These are phyloP conservation scores for Dicrostonyx torquatus DNA, from an alignment of 2,797 vertebrate genomes.

Conservation along the genomic window DNA sequence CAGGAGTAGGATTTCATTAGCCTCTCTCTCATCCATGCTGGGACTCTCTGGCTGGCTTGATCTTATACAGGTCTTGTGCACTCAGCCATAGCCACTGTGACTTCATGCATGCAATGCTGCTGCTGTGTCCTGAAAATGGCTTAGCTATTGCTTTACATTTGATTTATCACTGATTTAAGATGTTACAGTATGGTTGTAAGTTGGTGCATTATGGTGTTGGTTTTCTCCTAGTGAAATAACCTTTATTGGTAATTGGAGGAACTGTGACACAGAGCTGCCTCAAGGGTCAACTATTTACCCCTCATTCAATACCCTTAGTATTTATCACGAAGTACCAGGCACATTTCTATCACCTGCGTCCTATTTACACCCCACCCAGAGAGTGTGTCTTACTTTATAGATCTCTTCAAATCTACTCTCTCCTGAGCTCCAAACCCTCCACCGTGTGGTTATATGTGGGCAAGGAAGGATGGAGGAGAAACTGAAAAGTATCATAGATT, in stretches of 20 bases:
- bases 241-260: background rate
- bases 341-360: background rate
- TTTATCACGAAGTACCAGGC: background rate
- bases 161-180: background rate
- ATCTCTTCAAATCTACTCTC: background rate
- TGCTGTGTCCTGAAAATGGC: background rate
- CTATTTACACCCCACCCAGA: background rate
- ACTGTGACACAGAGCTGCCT: fast-evolving
- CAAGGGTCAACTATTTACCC: too few relatives aligned
- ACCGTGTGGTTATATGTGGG: background rate
- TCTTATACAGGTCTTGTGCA: background rate
- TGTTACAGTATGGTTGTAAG: background rate
- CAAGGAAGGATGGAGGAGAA: background rate
- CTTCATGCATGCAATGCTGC: background rate
- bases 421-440: background rate
- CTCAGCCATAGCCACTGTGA: background rate
- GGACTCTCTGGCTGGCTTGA: background rate
- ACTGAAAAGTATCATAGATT: background rate
- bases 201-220: fast-evolving
- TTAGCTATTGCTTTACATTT: background rate
- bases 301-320: background rate
- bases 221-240: background rate
- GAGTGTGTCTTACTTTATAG: background rate
- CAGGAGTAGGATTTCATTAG: background rate
- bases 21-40: too few relatives aligned